These are phyloP conservation scores for Eurois occulta DNA, from an alignment of 2,888 invertebrate species.

Conservation along the genomic window DNA sequence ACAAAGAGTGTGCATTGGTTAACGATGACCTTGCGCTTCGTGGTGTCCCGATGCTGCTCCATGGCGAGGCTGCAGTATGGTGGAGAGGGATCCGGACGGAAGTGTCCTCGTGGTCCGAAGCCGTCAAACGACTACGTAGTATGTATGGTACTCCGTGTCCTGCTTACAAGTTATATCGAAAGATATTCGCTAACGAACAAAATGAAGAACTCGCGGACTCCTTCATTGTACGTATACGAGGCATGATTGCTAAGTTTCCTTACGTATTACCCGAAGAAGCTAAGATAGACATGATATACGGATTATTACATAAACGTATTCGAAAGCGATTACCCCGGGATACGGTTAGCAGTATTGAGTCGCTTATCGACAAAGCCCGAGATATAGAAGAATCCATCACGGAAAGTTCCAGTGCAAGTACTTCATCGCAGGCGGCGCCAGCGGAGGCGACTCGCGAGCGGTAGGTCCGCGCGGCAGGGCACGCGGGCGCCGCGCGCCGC, in stretches of 20 bases:
- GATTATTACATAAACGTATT: neutral
- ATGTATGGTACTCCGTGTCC: too few species aligned
- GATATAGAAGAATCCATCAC: constrained; percentile 1
- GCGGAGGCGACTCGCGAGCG: neutral
- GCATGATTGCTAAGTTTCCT: neutral
- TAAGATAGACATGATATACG: neutral
- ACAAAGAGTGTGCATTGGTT: too few species aligned
- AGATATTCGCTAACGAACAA: neutral
- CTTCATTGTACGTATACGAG: neutral
- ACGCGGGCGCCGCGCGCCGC: too few species aligned
- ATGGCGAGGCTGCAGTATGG: too few species aligned
- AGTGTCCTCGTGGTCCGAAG: too few species aligned
- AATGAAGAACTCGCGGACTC: neutral
- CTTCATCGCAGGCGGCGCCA: constrained; percentile 1
- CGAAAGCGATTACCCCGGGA: constrained; percentile 1
- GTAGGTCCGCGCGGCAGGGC: neutral
- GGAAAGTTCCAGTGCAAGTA: neutral
- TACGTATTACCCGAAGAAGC: neutral
- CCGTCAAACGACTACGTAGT: too few species aligned
- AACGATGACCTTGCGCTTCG: too few species aligned
- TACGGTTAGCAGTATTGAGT: constrained; percentile 1
- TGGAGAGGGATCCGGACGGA: too few species aligned
- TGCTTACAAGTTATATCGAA: too few species aligned
- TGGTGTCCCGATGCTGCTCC: too few species aligned
- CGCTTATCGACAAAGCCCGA: neutral